phyloP scores from a whole-genome alignment of 2,113 vertebrate genomes.

The Lepidothrix coronata region DNA sequence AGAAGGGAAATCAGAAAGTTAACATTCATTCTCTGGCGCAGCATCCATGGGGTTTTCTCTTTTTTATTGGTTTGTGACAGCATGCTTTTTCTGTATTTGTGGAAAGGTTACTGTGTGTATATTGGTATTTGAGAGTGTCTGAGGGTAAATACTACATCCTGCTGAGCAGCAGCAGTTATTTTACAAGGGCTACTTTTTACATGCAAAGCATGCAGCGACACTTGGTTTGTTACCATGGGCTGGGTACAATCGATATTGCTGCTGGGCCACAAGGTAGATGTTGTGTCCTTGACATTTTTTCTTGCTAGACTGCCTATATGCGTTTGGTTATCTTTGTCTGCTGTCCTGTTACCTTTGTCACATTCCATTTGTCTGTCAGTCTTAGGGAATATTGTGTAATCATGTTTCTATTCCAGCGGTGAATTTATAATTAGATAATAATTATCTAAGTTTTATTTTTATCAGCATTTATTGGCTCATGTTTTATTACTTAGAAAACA shows the following conservation, averaged over 20 bases:
- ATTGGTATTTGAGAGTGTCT: neutral
- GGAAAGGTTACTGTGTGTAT: neutral
- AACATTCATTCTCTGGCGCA: neutral
- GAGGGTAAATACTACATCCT: neutral
- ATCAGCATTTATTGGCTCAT: neutral
- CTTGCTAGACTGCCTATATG: neutral
- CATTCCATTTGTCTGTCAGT: neutral
- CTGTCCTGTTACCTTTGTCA: neutral
- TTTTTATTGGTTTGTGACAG: neutral
- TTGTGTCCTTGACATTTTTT: neutral
- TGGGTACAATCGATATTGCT: neutral
- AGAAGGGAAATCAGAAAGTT: neutral
- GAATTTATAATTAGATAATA: neutral
- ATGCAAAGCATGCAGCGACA: neutral
- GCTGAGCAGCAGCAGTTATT: neutral
- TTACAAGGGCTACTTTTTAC: neutral
- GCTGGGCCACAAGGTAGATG: neutral
- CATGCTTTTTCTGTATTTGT: neutral
- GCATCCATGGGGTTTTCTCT: neutral
- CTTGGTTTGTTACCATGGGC: neutral
- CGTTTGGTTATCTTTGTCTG: neutral
- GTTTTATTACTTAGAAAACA: neutral
- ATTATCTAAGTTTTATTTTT: neutral
- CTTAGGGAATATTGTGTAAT: neutral
- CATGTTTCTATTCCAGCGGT: neutral